phyloP scores from a whole-genome alignment of 2,113 vertebrate genomes.

The Copsychus sechellarum region DNA sequence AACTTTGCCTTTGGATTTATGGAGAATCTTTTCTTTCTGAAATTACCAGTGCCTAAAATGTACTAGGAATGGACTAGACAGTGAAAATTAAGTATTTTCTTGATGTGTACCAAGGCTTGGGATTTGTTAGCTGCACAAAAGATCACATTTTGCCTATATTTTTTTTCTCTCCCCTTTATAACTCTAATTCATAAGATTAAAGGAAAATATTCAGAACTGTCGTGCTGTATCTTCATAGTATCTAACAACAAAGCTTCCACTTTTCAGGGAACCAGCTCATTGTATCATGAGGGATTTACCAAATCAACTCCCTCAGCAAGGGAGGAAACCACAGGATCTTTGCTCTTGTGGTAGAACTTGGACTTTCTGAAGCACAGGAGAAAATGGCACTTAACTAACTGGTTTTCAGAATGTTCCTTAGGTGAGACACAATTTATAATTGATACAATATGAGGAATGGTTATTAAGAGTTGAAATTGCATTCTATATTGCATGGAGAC shows the following conservation, averaged over 20 bases:
- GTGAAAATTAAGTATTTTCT: not conserved
- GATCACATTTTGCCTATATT: not conserved
- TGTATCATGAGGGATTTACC: not conserved
- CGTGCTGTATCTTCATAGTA: not conserved
- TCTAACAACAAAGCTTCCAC: not conserved
- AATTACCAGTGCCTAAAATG: not conserved
- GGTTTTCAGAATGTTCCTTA: not conserved
- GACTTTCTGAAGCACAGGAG: not conserved
- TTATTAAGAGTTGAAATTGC: not conserved
- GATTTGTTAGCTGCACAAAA: not conserved
- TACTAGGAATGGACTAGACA: not conserved
- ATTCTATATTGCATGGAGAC: not conserved
- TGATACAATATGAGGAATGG: accelerated
- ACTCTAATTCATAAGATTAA: not conserved
- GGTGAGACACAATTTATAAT: not conserved
- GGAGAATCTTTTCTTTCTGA: not conserved
- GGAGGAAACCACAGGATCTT: not conserved
- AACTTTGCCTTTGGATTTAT: not conserved
- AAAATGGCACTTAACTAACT: not conserved
- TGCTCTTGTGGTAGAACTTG: not conserved
- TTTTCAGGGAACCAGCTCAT: not conserved
- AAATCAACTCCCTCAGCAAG: not conserved
- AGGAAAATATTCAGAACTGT: not conserved
- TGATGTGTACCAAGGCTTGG: not conserved
- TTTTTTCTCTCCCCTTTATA: not conserved